phyloP scores from a whole-genome alignment of 2,888 invertebrate genomes.

The Phyto melanocephala region DNA sequence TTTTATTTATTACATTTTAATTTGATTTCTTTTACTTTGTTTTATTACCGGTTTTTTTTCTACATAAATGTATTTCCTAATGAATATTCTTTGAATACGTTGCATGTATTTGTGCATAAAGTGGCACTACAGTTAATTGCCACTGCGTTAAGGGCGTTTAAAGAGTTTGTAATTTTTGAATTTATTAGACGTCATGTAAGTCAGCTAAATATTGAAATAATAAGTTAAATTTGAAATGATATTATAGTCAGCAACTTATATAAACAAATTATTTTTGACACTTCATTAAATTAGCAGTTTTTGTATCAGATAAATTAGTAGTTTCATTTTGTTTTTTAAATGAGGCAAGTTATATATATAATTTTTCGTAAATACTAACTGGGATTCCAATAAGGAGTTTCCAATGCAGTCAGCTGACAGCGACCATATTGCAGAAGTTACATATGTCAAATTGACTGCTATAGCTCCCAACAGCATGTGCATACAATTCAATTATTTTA shows the following conservation, averaged over 20 bases:
- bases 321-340: too few species aligned
- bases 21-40: background rate
- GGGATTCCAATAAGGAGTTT: too few species aligned
- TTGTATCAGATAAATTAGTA: too few species aligned
- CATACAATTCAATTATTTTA: too few species aligned
- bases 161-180: constrained; percentile 2
- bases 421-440: too few species aligned
- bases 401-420: too few species aligned
- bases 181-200: background rate
- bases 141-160: background rate
- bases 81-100: background rate
- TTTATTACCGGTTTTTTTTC: background rate
- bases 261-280: background rate
- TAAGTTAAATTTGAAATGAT: background rate
- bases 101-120: constrained; percentile 15
- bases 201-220: constrained; percentile 11
- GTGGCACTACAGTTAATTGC: constrained; percentile 22
- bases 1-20: background rate
- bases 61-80: background rate
- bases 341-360: too few species aligned
- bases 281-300: background rate
- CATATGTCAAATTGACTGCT: too few species aligned
- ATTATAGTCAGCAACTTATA: background rate
- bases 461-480: too few species aligned
- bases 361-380: too few species aligned